Evolutionary conservation across 92 coral and sea anemone genomes (phyloP).

Genomic region (Chrysogorgia sp.): DNA sequence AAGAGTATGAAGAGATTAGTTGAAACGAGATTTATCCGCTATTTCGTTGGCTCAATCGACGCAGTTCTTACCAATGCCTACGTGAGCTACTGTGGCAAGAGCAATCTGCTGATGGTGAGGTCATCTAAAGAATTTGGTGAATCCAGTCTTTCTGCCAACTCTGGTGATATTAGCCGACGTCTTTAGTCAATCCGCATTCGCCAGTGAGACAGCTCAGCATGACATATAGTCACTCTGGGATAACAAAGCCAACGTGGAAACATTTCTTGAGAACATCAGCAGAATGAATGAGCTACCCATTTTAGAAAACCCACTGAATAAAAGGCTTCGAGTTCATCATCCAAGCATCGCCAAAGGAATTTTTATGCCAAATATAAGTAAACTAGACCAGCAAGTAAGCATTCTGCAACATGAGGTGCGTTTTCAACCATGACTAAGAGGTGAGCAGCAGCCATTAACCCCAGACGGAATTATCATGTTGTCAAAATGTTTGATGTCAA

Average conservation of each 20-base stretch:
- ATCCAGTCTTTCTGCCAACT: conserved; percentile 21
- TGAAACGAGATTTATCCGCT: conserved; percentile 25
- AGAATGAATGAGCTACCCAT: conserved; percentile 16
- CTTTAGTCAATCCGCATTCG: conserved; percentile 27
- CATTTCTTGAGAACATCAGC: conserved; percentile 14
- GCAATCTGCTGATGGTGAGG: conserved; percentile 28
- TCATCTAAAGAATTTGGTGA: conserved; percentile 14
- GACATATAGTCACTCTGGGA: conserved; percentile 24
- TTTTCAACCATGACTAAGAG: conserved; percentile 17
- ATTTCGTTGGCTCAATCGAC: conserved; percentile 26
- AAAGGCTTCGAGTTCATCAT: conserved; percentile 6
- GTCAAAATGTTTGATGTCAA: conserved; percentile 34
- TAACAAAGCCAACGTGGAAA: conserved; percentile 6
- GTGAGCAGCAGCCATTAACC: neutral
- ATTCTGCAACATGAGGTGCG: conserved; percentile 21
- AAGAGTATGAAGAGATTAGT: conserved; percentile 40
- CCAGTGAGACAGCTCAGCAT: conserved; percentile 14
- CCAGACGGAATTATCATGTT: conserved; percentile 26
- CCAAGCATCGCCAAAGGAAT: conserved; percentile 1
- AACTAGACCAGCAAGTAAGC: conserved; percentile 8
- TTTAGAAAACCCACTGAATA: conserved; percentile 20
- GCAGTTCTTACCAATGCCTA: conserved; percentile 20
- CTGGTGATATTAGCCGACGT: conserved; percentile 22
- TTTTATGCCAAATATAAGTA: conserved; percentile 1
- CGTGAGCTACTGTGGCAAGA: conserved; percentile 20